Conservation (phyloP, 2,888 invertebrate species). For the Callinectes sapidus region DNA sequence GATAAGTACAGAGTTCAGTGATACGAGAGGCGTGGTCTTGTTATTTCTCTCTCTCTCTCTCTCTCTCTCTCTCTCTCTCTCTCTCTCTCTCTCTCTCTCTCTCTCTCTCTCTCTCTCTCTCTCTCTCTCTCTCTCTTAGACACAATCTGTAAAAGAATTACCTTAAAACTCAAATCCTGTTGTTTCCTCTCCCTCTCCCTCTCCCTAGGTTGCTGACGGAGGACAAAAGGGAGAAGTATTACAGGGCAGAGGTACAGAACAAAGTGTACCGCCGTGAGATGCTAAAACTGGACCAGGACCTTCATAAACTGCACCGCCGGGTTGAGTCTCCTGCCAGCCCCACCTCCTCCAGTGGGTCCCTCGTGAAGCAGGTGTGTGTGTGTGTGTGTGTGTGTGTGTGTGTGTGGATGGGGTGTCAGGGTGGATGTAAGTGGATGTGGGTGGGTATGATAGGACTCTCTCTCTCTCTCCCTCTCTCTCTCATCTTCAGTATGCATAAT, state of each 20-base stretch:
- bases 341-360: constrained; percentile 50
- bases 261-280: constrained; percentile 90
- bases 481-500: not conserved
- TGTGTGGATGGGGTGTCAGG: not conserved
- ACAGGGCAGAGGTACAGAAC: constrained; percentile 93
- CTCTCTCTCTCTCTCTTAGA: not conserved
- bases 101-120: not conserved
- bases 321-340: constrained; percentile 75
- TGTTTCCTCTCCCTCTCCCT: constrained; percentile 4
- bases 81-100: not conserved
- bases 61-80: not conserved
- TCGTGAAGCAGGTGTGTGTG: not conserved
- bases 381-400: not conserved
- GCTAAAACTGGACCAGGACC: constrained; percentile 86
- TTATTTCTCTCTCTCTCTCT: not conserved
- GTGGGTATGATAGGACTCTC: too few relatives aligned
- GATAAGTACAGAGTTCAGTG: too few relatives aligned
- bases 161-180: not conserved
- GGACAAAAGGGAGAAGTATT: constrained; percentile 87
- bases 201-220: constrained; percentile 84
- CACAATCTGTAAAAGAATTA: not conserved
- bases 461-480: too few relatives aligned
- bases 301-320: constrained; percentile 84
- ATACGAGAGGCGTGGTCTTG: too few relatives aligned
- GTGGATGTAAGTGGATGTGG: not conserved